Evolutionary conservation across 1,140 invertebrate genomes (phyloP).

Genomic region (Frieseomelitta varia): DNA sequence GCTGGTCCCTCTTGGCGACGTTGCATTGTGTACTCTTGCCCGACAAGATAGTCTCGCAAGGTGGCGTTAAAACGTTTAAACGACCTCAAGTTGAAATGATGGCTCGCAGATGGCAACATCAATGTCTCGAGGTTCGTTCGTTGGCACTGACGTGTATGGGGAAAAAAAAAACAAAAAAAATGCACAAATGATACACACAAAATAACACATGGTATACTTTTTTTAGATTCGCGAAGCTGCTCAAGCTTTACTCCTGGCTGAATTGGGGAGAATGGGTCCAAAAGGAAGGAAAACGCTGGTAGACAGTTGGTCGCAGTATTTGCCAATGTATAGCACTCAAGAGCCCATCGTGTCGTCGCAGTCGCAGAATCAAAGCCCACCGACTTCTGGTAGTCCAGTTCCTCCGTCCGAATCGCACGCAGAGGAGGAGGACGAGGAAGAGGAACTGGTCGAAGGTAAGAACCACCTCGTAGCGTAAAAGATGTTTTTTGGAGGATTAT

Average conservation of each 20-base stretch:
- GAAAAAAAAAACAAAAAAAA: background rate
- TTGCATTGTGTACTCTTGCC: conserved; percentile 98
- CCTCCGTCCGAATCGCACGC: conserved; percentile 81
- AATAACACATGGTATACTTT: background rate
- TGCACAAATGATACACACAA: background rate
- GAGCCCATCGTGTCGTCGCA: conserved; percentile 81
- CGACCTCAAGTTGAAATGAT: conserved; percentile 98
- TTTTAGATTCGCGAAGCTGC: conserved; percentile 93
- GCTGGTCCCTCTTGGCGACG: conserved; percentile 97
- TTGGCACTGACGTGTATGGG: background rate
- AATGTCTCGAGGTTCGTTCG: conserved; percentile 93
- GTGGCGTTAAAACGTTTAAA: conserved; percentile 92
- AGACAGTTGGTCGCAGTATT: conserved; percentile 96
- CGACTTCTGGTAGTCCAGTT: conserved; percentile 76
- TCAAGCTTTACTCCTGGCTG: conserved; percentile 96
- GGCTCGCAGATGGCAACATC: conserved; percentile 98
- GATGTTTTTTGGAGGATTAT: too few relatives aligned
- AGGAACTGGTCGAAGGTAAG: conserved; percentile 84
- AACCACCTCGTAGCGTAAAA: background rate
- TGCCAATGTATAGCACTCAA: conserved; percentile 91
- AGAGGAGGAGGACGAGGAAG: conserved; percentile 93
- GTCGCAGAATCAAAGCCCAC: conserved; percentile 75
- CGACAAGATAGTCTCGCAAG: conserved; percentile 89
- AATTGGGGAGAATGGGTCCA: conserved; percentile 93
- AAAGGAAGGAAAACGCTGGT: conserved; percentile 96